These are phyloP conservation scores for Crax fasciolata DNA, from an alignment of 2,797 vertebrate genomes.

Conservation along the genomic window DNA sequence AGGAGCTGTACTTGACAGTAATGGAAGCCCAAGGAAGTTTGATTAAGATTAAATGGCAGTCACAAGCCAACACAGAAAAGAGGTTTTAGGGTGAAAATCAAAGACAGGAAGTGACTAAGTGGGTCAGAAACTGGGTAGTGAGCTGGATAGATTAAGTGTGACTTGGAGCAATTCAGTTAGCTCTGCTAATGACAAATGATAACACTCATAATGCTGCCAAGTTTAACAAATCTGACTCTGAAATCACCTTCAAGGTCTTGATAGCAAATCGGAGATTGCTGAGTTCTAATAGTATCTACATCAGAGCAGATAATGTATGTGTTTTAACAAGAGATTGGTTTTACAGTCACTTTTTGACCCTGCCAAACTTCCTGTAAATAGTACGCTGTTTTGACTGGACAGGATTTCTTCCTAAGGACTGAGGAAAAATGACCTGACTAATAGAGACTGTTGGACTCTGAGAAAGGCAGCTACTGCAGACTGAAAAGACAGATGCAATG, in stretches of 20 bases:
- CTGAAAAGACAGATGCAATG: conserved; percentile 26
- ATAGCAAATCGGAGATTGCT: conserved; percentile 34
- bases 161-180: conserved; percentile 24
- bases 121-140: conserved; percentile 24
- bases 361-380: conserved; percentile 58
- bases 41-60: conserved; percentile 60
- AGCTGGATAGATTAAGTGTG: conserved; percentile 40
- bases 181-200: conserved; percentile 11
- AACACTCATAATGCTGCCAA: conserved; percentile 26
- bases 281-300: conserved; percentile 16
- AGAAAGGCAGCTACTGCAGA: not conserved
- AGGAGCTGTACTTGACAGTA: conserved; percentile 37
- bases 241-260: conserved; percentile 54
- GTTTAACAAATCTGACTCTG: conserved; percentile 52
- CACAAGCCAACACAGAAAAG: conserved; percentile 1
- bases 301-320: not conserved
- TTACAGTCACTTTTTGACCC: conserved; percentile 56
- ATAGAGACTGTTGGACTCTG: not conserved
- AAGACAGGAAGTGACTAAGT: conserved; percentile 56
- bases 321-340: conserved; percentile 1
- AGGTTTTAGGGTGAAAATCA: conserved; percentile 36
- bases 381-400: not conserved
- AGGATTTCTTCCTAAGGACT: conserved; percentile 42
- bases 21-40: conserved; percentile 63
- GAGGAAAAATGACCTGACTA: conserved; percentile 17